phyloP scores from a whole-genome alignment of 1,140 invertebrate genomes.

The Dreissena polymorpha region DNA sequence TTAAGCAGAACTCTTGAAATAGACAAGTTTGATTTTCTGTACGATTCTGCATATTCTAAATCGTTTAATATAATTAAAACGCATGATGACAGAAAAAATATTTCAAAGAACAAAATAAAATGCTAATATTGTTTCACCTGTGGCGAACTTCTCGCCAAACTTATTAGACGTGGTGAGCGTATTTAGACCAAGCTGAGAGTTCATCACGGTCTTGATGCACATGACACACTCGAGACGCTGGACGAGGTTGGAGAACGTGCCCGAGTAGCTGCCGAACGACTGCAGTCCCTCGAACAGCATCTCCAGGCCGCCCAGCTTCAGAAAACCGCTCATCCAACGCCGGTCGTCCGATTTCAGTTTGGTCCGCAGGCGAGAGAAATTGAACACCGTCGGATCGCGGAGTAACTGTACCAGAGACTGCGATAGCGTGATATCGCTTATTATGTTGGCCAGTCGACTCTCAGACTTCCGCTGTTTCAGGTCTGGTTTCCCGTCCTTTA shows the following conservation, averaged over 20 bases:
- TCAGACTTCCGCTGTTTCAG: too few species aligned
- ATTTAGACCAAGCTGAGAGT: conserved; percentile 79
- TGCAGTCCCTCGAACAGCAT: conserved; percentile 78
- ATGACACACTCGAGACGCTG: conserved; percentile 77
- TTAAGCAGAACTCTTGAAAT: too few species aligned
- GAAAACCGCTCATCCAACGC: conserved; percentile 79
- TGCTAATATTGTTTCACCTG: conserved; percentile 36
- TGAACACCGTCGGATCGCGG: conserved; percentile 45
- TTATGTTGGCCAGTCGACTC: conserved; percentile 28
- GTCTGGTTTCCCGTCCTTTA: too few species aligned
- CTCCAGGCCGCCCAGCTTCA: conserved; percentile 78
- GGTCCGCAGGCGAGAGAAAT: conserved; percentile 39
- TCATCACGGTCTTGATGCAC: conserved; percentile 80
- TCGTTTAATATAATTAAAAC: too few species aligned
- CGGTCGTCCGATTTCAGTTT: conserved; percentile 58
- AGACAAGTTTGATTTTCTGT: too few species aligned
- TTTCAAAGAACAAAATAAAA: too few species aligned
- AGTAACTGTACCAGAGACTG: conserved; percentile 49
- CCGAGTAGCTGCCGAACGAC: conserved; percentile 60
- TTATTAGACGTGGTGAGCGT: conserved; percentile 36
- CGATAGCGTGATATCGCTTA: conserved; percentile 44
- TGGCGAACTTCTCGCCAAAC: conserved; percentile 45
- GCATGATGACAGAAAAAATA: too few species aligned
- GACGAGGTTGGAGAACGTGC: conserved; percentile 49
- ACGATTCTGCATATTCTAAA: too few species aligned